Base-by-base conservation (phyloP, 2,113 vertebrate genomes). In the Psilopogon haemacephalus region DNA sequence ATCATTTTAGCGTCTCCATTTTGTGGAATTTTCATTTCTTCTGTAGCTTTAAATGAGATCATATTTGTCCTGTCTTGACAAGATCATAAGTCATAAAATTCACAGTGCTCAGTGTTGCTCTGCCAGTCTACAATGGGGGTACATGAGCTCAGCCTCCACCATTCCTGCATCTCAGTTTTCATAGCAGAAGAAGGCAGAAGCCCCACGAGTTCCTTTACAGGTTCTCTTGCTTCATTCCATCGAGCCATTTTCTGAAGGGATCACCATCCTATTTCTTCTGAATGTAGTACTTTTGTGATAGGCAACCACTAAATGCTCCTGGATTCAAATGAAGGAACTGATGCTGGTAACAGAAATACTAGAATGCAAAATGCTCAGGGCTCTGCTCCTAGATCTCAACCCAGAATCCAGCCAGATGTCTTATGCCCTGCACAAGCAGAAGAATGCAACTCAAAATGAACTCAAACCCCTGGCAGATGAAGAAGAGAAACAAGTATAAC, bases 401-500 rank as follows among this genome's bases (percentile, higher is more conserved):
- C 15, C 27, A 63, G n/a, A 84, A 63, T 8, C 2, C 18, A 33
- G 3, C 2, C 12, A 21, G 52, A 5, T 50, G 6, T 60, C 17
- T 26, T 64, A 1, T 0, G 2, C 15, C 1, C 1, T 37, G 42
- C 32, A 13, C 46, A 52, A 50, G 38, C 23, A 37, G 23, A 52
- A 17, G 4, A 75, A 69, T 33, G 14, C 8, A 48, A 6, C 40
- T 74, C 15, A 27, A 0, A 0, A 14, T 33, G 50, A 86, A 20
- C 12, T 12, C 7, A 7, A 17, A 60, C 5, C 26, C 23, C 33
- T 78, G 48, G 46, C 8, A 77, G 11, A 52, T 38, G 6, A 59
- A 72, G 8, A 40, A 33, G 15, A 72, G 17, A 21, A 63, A 40
- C 13, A 62, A 42, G 2, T 46, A 9, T 44, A 48, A 35, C 8